Conservation (phyloP, 2,113 vertebrate species). For the Corythaeola cristata region DNA sequence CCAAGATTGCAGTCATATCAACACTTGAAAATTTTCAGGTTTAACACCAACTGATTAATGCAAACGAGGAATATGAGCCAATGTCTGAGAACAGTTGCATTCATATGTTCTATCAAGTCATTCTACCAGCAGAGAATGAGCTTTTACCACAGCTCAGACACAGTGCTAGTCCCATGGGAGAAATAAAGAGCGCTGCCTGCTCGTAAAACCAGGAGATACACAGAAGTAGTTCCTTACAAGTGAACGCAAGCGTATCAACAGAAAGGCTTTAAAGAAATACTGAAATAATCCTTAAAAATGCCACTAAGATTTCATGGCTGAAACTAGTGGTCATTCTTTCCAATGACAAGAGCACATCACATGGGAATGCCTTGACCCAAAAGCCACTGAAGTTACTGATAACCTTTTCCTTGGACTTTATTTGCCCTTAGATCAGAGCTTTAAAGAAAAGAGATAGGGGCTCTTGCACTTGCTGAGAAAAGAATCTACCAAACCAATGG, state of each 20-base stretch:
- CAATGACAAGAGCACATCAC: neutral
- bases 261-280: neutral
- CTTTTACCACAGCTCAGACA: neutral
- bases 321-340: neutral
- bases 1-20: neutral
- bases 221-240: neutral
- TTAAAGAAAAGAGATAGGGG: neutral
- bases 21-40: neutral
- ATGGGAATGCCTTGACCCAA: neutral
- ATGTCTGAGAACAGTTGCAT: neutral
- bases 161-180: neutral
- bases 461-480: neutral
- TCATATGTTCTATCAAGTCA: neutral
- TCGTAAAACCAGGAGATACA: neutral
- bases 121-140: neutral
- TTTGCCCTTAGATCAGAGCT: neutral
- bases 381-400: neutral
- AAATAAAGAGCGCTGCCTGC: neutral
- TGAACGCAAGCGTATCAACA: neutral
- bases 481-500: neutral
- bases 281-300: neutral
- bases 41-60: neutral
- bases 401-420: neutral
- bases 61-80: neutral
- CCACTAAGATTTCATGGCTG: neutral